Base-by-base conservation (phyloP, 2,888 invertebrate species). In the Amblyjoppa proteus region DNA sequence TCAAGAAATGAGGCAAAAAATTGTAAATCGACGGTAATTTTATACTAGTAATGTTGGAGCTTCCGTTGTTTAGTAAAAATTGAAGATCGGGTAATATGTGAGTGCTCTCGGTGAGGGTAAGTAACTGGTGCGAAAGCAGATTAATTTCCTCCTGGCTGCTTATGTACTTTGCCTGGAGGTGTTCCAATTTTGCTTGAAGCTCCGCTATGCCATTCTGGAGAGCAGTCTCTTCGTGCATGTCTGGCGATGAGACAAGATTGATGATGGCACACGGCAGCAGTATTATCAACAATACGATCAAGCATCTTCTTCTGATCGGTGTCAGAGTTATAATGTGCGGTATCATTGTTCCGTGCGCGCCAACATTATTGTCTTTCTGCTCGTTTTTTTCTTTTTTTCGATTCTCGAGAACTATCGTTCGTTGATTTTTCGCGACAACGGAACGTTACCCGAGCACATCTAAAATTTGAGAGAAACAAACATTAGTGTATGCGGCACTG, bases 1-100 rank as follows among this genome's bases (percentile, higher is more conserved):
- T 96, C 88, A 98, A 95, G 66, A 99, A 95, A 94, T 99, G 98
- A 1, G 98, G 98, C 89, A 99, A 95, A 92, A 98, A 97, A 92
- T 97, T 97, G 93, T 97, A 97, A 83, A 97, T 96, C 86, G 97
- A 97, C 1, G 98, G 98, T 82, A 97, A 94, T 83, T 97, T 96
- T 64, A 98, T 94, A 70, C 94, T 92, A 7, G 94, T 94, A 7
- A 94, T 89, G 70, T 94, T 93, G 61, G 94, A 94, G 3, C 94
- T 94, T 9, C 92, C 90, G 20, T 95, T 90, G 28, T 95, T 95
- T 16, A 94, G 88, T 0, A 94, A 88, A 83, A 92, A 90, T 76
- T 93, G 94, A 6, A 94, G 85, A 87, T 94, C 93, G 6, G 93
- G 93, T 34, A 91, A 53, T 68, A 93, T 90, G 68, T 92, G 91